Base-by-base conservation (phyloP, 2,797 vertebrate species). In the Graptemys geographica region DNA sequence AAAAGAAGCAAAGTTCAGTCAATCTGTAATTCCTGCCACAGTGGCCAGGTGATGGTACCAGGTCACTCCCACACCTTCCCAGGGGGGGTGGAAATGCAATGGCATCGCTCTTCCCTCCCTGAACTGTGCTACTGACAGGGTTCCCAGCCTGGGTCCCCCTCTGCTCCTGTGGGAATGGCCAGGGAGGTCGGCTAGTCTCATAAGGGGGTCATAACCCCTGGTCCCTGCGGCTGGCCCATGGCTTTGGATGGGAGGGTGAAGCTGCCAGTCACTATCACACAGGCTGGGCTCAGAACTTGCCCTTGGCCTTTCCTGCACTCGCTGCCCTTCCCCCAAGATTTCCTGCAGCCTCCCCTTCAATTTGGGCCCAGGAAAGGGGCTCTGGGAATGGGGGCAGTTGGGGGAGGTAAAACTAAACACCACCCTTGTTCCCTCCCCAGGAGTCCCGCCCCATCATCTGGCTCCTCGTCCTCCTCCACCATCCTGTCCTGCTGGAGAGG, bases 341-440 rank as follows among this genome's bases (percentile, higher is more conserved):
- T 65, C n/a, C 18, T 37, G 65, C n/a, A 37, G 21, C 9, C 83
- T 37, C 62, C 16, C n/a, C 28, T n/a, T 44, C 33, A 8, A 33
- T 11, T 18, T 28, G 23, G 56, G 10, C 49, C 41, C 15, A 44
- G 7, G 41, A 88, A 31, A 93, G 6, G 5, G 62, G 11, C 79
- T 10, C 3, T 1, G 4, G 55, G n/a, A 47, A 82, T 28, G 49
- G 62, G 7, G 86, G 8, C 49, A 51, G 7, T 0, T n/a, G 4
- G 56, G 25, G 79, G 62, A 4, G 62, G 16, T 5, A 18, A 65
- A 65, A 69, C 18, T 37, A 37, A 19, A 37, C n/a, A 3, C n/a
- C 52, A 81, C 95, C n/a, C 97, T 28, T 96, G 52, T 95, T 98
- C 87, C 90, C 62, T 88, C 94, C 90, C 15, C 97, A 98, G 98